phyloP scores from a whole-genome alignment of 1,140 invertebrate genomes.

The Drosophila tropicalis region DNA sequence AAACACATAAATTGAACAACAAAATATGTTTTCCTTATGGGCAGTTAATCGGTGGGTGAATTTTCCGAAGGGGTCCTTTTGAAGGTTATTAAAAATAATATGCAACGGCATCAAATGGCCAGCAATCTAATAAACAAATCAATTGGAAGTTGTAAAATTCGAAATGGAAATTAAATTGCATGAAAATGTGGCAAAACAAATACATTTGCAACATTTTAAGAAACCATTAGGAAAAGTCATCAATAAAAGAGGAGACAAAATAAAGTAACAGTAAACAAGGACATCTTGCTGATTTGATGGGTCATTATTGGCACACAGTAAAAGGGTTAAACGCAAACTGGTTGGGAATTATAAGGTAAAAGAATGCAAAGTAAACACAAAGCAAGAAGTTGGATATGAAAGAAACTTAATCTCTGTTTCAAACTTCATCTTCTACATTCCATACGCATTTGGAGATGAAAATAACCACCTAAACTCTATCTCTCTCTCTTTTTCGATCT shows the following conservation, averaged over 20 bases:
- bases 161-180: slow-evolving; percentile 15
- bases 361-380: too few species aligned
- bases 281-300: not conserved
- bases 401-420: too few species aligned
- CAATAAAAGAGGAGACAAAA: too few species aligned
- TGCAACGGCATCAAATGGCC: slow-evolving; percentile 33
- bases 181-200: not conserved
- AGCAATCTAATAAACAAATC: slow-evolving; percentile 53
- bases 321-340: too few species aligned
- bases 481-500: too few species aligned
- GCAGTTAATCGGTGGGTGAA: slow-evolving; percentile 38
- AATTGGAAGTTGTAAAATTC: slow-evolving; percentile 35
- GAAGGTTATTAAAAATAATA: slow-evolving; percentile 26
- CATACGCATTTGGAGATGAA: too few species aligned
- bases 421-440: too few species aligned
- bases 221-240: not conserved
- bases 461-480: too few species aligned
- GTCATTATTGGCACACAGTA: not conserved
- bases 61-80: slow-evolving; percentile 9
- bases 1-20: slow-evolving; percentile 50
- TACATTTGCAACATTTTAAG: not conserved
- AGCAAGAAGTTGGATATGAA: too few species aligned
- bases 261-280: not conserved
- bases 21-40: slow-evolving; percentile 48
- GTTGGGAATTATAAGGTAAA: too few species aligned